A percentile compares a stretch with the other conserved stretches of the same genome.
phyloP scores from a whole-genome alignment of 2,888 invertebrate species.

The Gastrophysa polygoni region DNA sequence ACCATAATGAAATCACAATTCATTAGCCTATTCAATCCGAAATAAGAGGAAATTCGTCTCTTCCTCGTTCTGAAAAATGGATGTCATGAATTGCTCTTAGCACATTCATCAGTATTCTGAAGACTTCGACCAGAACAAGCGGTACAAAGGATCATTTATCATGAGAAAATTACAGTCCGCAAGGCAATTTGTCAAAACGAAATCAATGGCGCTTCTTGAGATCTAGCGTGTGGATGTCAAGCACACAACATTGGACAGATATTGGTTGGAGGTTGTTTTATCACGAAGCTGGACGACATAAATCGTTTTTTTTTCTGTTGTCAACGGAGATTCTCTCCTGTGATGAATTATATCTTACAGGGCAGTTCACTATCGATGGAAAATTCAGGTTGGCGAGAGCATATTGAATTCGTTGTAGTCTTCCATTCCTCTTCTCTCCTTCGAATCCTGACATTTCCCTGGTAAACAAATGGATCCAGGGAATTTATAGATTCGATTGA shows the following conservation, averaged over 20 bases:
- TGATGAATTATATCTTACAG: background rate
- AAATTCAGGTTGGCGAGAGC: background rate
- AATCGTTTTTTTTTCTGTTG: background rate
- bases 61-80: too few species aligned
- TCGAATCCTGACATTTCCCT: too few species aligned
- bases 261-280: background rate
- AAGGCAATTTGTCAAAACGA: background rate
- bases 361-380: background rate
- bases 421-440: too few species aligned
- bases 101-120: background rate
- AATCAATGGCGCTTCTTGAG: background rate
- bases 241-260: background rate
- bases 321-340: background rate
- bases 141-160: background rate
- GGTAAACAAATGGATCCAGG: too few species aligned
- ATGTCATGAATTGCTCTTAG: background rate
- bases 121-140: background rate
- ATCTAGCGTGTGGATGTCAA: background rate
- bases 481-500: too few species aligned
- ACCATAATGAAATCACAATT: too few species aligned
- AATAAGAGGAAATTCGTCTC: too few species aligned
- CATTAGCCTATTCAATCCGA: too few species aligned
- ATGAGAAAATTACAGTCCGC: background rate
- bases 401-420: too few species aligned
- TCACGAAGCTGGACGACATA: background rate